phyloP scores from a whole-genome alignment of 2,888 invertebrate species.

The Corythucha ciliata region DNA sequence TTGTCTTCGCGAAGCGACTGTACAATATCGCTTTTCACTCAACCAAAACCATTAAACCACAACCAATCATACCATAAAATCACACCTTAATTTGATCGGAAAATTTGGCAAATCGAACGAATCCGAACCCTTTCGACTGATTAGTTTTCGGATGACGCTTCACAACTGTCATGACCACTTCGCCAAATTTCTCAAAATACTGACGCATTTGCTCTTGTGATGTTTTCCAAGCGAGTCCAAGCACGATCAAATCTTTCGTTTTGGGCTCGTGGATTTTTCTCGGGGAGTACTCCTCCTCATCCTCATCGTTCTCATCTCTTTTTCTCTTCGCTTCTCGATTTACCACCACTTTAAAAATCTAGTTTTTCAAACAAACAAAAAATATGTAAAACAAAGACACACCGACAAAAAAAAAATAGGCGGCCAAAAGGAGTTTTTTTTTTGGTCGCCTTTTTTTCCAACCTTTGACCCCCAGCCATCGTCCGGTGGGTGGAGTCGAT shows the following conservation, averaged over 20 bases:
- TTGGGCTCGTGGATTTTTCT: too few species aligned
- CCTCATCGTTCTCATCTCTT: too few species aligned
- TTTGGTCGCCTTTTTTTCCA: too few species aligned
- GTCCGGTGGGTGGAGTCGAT: conserved; percentile 9
- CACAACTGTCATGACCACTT: conserved; percentile 72
- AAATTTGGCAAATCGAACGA: conserved; percentile 90
- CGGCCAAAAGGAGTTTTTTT: too few species aligned
- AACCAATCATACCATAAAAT: too few species aligned
- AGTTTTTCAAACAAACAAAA: too few species aligned
- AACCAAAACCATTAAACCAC: too few species aligned
- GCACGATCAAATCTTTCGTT: conserved; percentile 93
- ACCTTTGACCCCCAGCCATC: conserved; percentile 12
- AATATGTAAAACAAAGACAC: too few species aligned
- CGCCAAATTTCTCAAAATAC: conserved; percentile 95
- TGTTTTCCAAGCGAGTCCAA: conserved; percentile 96
- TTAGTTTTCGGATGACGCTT: conserved; percentile 76
- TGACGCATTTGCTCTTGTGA: conserved; percentile 88
- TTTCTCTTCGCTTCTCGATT: background rate
- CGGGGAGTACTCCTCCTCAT: too few species aligned
- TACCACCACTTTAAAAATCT: background rate
- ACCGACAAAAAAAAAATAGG: too few species aligned
- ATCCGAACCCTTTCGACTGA: conserved; percentile 96
- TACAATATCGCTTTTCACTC: too few species aligned
- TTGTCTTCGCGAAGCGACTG: too few species aligned
- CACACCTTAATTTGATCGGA: conserved; percentile 94